Conservation (phyloP, 1,140 invertebrate genomes). For the Drosophila micromelanica region DNA sequence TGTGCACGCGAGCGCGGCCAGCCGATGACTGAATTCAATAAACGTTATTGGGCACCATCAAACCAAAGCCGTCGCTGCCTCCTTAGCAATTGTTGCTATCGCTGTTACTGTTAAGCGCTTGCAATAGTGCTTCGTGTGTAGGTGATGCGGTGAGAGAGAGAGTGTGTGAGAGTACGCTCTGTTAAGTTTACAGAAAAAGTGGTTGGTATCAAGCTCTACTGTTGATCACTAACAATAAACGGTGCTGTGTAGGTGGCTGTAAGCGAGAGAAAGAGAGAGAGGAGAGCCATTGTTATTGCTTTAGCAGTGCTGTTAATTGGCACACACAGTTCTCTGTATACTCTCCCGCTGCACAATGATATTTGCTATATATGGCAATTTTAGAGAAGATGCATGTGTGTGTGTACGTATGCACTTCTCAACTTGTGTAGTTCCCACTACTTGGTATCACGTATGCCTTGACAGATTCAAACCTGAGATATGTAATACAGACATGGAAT, state of each 20-base stretch:
- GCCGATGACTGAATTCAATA: slow-evolving; percentile 67
- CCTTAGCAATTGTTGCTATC: not conserved
- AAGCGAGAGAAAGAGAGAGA: not conserved
- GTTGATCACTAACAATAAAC: slow-evolving; percentile 36
- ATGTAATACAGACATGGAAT: slow-evolving; percentile 41
- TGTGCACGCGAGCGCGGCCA: slow-evolving; percentile 66
- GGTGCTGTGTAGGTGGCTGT: slow-evolving; percentile 20
- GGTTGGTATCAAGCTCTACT: not conserved
- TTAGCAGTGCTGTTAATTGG: slow-evolving; percentile 3
- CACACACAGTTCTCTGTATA: not conserved
- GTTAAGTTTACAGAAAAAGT: slow-evolving; percentile 25
- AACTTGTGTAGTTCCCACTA: slow-evolving; percentile 13
- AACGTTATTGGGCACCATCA: slow-evolving; percentile 60
- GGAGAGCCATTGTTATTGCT: slow-evolving; percentile 1
- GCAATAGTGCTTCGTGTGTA: slow-evolving; percentile 29
- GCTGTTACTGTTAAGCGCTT: slow-evolving; percentile 31
- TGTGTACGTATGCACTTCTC: not conserved
- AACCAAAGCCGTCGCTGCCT: slow-evolving; percentile 50
- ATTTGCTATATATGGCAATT: slow-evolving; percentile 39
- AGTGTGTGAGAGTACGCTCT: slow-evolving; percentile 29
- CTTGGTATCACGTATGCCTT: slow-evolving; percentile 29
- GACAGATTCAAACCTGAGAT: slow-evolving; percentile 39
- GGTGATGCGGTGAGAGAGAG: slow-evolving; percentile 29
- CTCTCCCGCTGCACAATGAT: slow-evolving; percentile 18
- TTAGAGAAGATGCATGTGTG: slow-evolving; percentile 24